Evolutionary conservation across 2,888 invertebrate genomes (phyloP), one percentile per base, ranked within the genome.

Genomic region (Pachymerium ferrugineum): DNA sequence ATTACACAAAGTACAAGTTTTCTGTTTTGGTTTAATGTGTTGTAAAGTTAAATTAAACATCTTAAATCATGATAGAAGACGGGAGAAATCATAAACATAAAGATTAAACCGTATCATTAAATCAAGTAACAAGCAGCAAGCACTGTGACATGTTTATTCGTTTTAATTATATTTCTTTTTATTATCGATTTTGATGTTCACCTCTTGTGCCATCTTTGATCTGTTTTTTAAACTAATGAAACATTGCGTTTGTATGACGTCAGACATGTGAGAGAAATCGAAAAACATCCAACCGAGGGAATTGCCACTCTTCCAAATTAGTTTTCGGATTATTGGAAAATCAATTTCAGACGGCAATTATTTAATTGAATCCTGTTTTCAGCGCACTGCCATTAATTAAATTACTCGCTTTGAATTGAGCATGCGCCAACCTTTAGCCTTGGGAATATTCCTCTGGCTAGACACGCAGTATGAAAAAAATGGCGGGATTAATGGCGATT

Each of bases 11-110:
- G 47, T 54, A 54, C 54, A 25, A 1, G 54, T 22, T 25, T n/a
- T 54, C 25, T 54, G 54, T 54, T 54, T 54, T 54, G 54, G 54
- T 54, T 54, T 54, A 54, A 54, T 54, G 54, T 54, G 54, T 54
- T 54, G 54, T 54, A 22, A 54, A 54, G 54, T 54, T 54, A 54
- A 54, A 54, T 54, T 54, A 54, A 54, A 54, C 54, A 12, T 25
- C 54, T 54, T 54, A 54, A 54, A 54, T 54, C 54, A 54, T 25
- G 25, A 54, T 54, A 14, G 54, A 25, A 54, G 54, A 54, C 8
- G 25, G 6, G 25, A 54, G 25, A 25, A n/a, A 54, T 54, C 28
- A 5, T 54, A 54, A 54, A 54, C 38, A 38, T 54, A 22, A 54
- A 54, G 22, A 54, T 54, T 54, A 54, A 54, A 54, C n/a, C 54